Evolutionary conservation across 1,140 invertebrate genomes (phyloP).

Genomic region (Lanistes nyassanus): DNA sequence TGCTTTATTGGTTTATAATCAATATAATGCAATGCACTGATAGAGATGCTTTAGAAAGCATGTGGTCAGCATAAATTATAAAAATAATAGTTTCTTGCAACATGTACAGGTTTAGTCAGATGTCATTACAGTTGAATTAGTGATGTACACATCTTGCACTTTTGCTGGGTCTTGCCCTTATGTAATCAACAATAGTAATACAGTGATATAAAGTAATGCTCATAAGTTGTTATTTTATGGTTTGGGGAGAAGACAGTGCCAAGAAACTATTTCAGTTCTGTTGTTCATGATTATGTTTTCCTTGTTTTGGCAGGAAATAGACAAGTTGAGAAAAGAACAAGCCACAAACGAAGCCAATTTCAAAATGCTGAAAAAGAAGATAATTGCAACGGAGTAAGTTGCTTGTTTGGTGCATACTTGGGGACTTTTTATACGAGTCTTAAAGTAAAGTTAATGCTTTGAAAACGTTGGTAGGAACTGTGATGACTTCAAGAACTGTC

Average conservation of each 20-base stretch:
- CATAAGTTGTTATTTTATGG: not conserved
- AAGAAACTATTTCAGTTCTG: not conserved
- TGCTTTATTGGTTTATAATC: too few relatives aligned
- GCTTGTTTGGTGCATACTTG: not conserved
- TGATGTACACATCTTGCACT: not conserved
- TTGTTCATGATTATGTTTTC: conserved; percentile 12
- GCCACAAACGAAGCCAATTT: conserved; percentile 30
- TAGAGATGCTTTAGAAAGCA: too few relatives aligned
- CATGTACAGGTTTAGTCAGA: too few relatives aligned
- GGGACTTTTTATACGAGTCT: not conserved
- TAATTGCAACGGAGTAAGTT: conserved; percentile 49
- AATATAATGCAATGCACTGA: too few relatives aligned
- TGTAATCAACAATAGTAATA: not conserved
- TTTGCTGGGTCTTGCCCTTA: not conserved
- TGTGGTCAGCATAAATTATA: too few relatives aligned
- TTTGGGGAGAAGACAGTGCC: not conserved
- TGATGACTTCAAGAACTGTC: not conserved
- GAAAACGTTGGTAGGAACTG: not conserved
- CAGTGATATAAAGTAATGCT: not conserved
- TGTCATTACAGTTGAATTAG: too few relatives aligned
- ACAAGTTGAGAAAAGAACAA: conserved; percentile 36
- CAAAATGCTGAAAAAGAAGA: conserved; percentile 42
- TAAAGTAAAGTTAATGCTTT: not conserved
- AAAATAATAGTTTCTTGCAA: too few relatives aligned
- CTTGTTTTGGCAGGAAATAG: conserved; percentile 33